Conservation (phyloP, 2,888 invertebrate species). For the Pantelozetes paolii region DNA sequence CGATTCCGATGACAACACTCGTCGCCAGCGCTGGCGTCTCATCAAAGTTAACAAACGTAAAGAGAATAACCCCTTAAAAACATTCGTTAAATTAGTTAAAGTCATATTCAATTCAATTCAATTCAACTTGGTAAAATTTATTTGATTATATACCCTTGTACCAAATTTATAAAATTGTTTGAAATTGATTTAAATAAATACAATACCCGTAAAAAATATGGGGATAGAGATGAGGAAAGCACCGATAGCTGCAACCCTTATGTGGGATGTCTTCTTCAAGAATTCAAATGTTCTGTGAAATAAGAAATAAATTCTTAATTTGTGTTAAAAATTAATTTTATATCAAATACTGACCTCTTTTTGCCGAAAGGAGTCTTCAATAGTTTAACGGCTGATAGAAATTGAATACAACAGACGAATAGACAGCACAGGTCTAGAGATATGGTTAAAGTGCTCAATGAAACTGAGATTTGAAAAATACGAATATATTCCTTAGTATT, state of each 20-base stretch:
- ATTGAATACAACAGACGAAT: slow-evolving; percentile 88
- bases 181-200: neutral
- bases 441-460: slow-evolving; percentile 79
- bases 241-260: slow-evolving; percentile 82
- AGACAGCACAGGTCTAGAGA: slow-evolving; percentile 84
- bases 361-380: slow-evolving; percentile 77
- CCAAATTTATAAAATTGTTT: too few relatives aligned
- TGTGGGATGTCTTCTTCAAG: slow-evolving; percentile 83
- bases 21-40: slow-evolving; percentile 87
- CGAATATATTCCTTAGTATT: slow-evolving; percentile 75
- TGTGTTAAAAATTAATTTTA: too few relatives aligned
- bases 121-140: neutral
- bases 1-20: slow-evolving; percentile 81
- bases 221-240: slow-evolving; percentile 93
- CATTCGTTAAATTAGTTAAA: slow-evolving; percentile 29
- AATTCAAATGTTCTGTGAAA: slow-evolving; percentile 76
- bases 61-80: slow-evolving; percentile 74
- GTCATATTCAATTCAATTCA: too few relatives aligned
- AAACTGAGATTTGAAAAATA: slow-evolving; percentile 85
- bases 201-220: slow-evolving; percentile 80
- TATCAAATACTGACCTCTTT: too few relatives aligned
- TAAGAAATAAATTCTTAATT: slow-evolving; percentile 22
- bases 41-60: slow-evolving; percentile 86
- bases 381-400: slow-evolving; percentile 85
- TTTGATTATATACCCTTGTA: too few relatives aligned